These are phyloP conservation scores for Myoxocephalus aenaeus DNA, from an alignment of 2,797 vertebrate species.

Conservation along the genomic window DNA sequence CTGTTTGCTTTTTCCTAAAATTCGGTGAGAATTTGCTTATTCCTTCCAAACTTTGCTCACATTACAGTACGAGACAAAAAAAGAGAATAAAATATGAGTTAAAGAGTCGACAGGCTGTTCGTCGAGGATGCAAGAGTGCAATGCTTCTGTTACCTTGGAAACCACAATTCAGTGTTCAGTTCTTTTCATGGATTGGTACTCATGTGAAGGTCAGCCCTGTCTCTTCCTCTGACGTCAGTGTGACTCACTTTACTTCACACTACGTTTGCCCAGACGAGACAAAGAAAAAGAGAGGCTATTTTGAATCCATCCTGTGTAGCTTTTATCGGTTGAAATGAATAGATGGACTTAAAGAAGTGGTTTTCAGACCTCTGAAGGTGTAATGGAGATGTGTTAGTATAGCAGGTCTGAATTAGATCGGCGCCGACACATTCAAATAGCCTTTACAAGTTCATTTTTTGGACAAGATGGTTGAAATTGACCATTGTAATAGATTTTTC, in stretches of 20 bases:
- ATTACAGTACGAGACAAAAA: background rate
- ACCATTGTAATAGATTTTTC: background rate
- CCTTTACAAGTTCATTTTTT: background rate
- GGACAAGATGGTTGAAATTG: background rate
- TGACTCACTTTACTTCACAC: slow-evolving; percentile 51
- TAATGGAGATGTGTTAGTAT: background rate
- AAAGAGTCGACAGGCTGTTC: slow-evolving; percentile 26
- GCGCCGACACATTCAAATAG: background rate
- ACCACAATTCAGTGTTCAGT: slow-evolving; percentile 30
- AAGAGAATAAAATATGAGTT: background rate
- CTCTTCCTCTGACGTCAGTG: slow-evolving; percentile 46
- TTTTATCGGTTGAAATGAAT: background rate
- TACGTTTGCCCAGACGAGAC: slow-evolving; percentile 5
- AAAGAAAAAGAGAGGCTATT: background rate
- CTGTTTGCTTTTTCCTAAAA: background rate
- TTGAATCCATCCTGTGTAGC: background rate
- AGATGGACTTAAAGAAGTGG: background rate
- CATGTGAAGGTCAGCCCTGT: slow-evolving; percentile 51
- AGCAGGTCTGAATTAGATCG: background rate
- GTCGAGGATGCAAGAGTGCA: slow-evolving; percentile 10
- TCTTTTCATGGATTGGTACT: slow-evolving; percentile 25
- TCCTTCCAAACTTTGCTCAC: background rate
- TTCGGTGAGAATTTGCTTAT: background rate
- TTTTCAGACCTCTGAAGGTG: background rate
- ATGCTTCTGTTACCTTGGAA: slow-evolving; percentile 62